A percentile compares a stretch with the other conserved stretches of the same genome.
Evolutionary conservation across 1,140 invertebrate species (phyloP).

Genomic region (Magallana angulata): DNA sequence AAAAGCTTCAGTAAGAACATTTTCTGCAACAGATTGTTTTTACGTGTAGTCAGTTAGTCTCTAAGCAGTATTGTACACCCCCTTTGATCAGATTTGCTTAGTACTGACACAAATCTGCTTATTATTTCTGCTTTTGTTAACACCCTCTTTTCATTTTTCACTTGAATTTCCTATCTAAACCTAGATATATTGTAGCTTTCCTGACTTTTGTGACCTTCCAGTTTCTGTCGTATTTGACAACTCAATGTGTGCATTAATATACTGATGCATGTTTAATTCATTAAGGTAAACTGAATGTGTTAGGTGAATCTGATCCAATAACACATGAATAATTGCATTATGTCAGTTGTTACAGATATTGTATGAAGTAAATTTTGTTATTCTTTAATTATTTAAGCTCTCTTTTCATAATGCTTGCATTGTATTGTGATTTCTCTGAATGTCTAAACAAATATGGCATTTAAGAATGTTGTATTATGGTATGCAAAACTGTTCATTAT

Average conservation of each 20-base stretch:
- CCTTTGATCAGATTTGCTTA: slow-evolving; percentile 2
- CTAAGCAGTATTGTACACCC: slow-evolving; percentile 12
- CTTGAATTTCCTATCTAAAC: background rate
- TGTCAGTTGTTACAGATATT: no score
- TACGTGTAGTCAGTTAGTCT: background rate
- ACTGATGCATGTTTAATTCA: slow-evolving; percentile 8
- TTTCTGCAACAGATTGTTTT: slow-evolving; percentile 21
- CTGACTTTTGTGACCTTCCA: background rate
- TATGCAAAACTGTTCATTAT: no score
- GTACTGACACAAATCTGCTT: slow-evolving; percentile 25
- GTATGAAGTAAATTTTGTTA: no score
- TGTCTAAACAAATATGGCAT: no score
- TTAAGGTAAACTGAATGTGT: background rate
- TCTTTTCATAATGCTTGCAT: no score
- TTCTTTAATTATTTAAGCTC: no score
- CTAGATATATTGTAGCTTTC: background rate
- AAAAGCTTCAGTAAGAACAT: slow-evolving; percentile 3
- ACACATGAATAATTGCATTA: no score
- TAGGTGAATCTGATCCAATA: background rate
- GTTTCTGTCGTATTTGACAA: background rate
- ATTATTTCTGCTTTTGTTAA: slow-evolving; percentile 5
- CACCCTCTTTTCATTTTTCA: background rate
- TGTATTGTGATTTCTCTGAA: no score
- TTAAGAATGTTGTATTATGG: no score
- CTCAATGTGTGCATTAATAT: background rate